Evolutionary conservation across 2,113 vertebrate species (phyloP).

Genomic region (Phalacrocorax pelagicus): DNA sequence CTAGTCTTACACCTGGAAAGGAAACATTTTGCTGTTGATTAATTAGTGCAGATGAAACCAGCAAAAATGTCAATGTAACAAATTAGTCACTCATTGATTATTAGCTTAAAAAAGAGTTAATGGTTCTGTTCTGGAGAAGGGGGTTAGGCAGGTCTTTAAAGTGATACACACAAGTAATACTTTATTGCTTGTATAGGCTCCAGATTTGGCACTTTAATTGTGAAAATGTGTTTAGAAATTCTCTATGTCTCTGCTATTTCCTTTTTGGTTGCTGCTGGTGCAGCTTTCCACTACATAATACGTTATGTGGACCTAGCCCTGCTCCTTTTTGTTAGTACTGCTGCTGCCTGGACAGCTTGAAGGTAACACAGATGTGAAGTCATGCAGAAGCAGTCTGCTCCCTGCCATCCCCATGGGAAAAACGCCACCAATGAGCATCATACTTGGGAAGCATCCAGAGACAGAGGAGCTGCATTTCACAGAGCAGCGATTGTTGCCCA

Average conservation of each 20-base stretch:
- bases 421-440: fast-evolving
- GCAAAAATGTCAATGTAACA: constrained; percentile 76
- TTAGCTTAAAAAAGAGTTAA: constrained; percentile 70
- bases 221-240: not conserved
- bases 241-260: not conserved
- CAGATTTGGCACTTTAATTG: not conserved
- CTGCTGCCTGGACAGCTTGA: not conserved
- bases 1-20: constrained; percentile 38
- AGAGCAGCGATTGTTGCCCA: not conserved
- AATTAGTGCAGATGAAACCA: constrained; percentile 72
- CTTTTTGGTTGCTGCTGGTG: not conserved
- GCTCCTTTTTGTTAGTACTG: not conserved
- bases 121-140: constrained; percentile 43
- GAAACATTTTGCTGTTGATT: constrained; percentile 71
- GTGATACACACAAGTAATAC: not conserved
- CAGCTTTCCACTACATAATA: not conserved
- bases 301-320: not conserved
- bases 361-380: not conserved
- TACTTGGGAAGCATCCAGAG: not conserved
- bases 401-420: not conserved
- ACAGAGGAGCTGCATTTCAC: not conserved
- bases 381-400: not conserved
- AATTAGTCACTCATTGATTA: constrained; percentile 79
- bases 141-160: constrained; percentile 63
- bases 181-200: not conserved